These are phyloP conservation scores for Brachionus paranguensis DNA, from an alignment of 1,140 invertebrate species.

Conservation along the genomic window DNA sequence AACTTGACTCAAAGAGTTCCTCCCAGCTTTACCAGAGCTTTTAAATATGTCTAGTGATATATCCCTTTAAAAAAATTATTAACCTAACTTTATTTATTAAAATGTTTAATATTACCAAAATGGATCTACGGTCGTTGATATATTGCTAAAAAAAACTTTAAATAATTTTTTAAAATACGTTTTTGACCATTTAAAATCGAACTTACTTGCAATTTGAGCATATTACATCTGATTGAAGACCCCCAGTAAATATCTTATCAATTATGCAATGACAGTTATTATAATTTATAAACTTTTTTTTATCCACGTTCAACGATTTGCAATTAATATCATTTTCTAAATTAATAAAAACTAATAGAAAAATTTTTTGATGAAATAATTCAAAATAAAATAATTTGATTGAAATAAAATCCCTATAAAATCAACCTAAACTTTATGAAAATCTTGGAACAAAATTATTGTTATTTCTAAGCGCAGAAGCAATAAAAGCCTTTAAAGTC, in stretches of 20 bases:
- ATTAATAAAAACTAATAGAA: neutral
- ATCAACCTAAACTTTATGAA: too few relatives aligned
- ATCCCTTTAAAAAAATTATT: neutral
- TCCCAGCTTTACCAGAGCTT: neutral
- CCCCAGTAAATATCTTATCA: constrained; percentile 92
- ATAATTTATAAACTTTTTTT: constrained; percentile 47
- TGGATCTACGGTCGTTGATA: constrained; percentile 9
- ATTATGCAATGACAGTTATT: constrained; percentile 90
- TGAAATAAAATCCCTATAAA: too few relatives aligned
- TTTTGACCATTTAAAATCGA: neutral
- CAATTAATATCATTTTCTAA: constrained; percentile 39
- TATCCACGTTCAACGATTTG: constrained; percentile 4
- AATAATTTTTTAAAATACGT: neutral
- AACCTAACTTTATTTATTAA: neutral
- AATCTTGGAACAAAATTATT: too few relatives aligned
- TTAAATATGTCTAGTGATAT: constrained; percentile 34
- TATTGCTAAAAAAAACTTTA: constrained; percentile 27
- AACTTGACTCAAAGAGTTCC: constrained; percentile 61
- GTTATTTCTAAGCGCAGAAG: too few relatives aligned
- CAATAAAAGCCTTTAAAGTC: too few relatives aligned
- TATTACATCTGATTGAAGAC: constrained; percentile 89
- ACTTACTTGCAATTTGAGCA: constrained; percentile 83
- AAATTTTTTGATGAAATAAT: neutral
- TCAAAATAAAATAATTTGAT: too few relatives aligned
- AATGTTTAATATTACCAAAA: constrained; percentile 3